phyloP scores from a whole-genome alignment of 2,888 invertebrate species.

The Synergus umbraculus region DNA sequence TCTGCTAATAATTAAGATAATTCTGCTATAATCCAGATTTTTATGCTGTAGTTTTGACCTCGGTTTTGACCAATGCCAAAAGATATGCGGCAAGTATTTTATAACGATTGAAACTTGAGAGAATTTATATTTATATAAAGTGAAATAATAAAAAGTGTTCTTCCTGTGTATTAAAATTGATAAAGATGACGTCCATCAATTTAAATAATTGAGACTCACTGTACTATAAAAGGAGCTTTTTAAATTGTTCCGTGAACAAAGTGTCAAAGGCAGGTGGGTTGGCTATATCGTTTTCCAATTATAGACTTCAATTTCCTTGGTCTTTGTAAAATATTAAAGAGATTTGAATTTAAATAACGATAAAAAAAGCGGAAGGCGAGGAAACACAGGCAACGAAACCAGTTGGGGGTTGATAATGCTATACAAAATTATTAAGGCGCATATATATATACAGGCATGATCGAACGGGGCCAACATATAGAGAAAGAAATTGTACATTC shows the following conservation, averaged over 20 bases:
- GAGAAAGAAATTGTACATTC: neutral
- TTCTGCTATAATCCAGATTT: no score
- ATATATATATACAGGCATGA: neutral
- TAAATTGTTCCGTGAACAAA: slow-evolving; percentile 19
- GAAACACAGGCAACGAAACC: neutral
- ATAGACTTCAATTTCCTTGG: slow-evolving; percentile 32
- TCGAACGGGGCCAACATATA: neutral
- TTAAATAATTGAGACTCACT: slow-evolving; percentile 1
- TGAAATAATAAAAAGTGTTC: neutral
- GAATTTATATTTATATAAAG: neutral
- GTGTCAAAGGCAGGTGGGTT: slow-evolving; percentile 19
- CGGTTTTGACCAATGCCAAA: no score
- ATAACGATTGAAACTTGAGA: no score
- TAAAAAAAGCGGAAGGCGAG: neutral
- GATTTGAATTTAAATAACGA: slow-evolving; percentile 27
- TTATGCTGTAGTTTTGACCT: no score
- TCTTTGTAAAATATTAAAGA: slow-evolving; percentile 25
- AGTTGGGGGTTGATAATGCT: neutral
- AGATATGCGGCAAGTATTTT: no score
- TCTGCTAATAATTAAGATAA: no score
- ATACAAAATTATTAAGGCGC: neutral
- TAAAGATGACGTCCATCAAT: neutral
- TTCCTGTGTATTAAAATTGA: neutral
- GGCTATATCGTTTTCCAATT: slow-evolving; percentile 19
- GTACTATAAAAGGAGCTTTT: slow-evolving; percentile 10